Evolutionary conservation across 2,113 vertebrate species (phyloP), one percentile per base, ranked within the genome.

Genomic region (Paratilapia polleni): DNA sequence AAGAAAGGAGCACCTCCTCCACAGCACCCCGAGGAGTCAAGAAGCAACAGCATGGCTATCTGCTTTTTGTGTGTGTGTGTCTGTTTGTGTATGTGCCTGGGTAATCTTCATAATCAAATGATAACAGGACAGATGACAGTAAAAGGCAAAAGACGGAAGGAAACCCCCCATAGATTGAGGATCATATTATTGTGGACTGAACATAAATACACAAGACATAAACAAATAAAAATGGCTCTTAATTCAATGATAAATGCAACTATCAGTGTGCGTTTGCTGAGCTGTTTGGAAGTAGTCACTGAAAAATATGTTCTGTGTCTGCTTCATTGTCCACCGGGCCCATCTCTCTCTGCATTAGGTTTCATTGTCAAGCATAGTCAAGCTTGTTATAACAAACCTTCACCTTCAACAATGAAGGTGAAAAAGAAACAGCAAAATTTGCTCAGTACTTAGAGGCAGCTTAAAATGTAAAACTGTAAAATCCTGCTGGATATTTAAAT

Each of bases 1-100:
- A 62, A 86, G 66, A 78, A 62, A 49, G 74, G 86, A 88, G 81
- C 85, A 84, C 92, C 88, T 91, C 92, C 92, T 93, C 83, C 77
- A 43, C 78, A 81, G 62, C 19, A 81, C 86, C 80, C 85, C 58
- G 20, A 85, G 84, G 87, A 92, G 84, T 63, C 85, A 79, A 31
- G 56, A 70, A 58, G 87, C 66, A 82, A 20, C 19, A 49, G 60
- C 19, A 52, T 81, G 83, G 62, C 19, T 10, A 62, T 77, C 59
- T 82, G 54, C 64, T 78, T 66, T 34, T 13, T 38, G n/a, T 57
- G 41, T 73, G 38, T 54, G 43, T 57, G 41, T 73, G 38, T 54
- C 26, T 79, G 63, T 70, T 57, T 58, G 56, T 70, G 78, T 79
- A 76, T 78, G 79, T 61, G 22, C 63, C 14, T 64, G 6, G 77